Conservation (phyloP, 2,113 vertebrate species). For the Gasterosteus aculeatus region DNA sequence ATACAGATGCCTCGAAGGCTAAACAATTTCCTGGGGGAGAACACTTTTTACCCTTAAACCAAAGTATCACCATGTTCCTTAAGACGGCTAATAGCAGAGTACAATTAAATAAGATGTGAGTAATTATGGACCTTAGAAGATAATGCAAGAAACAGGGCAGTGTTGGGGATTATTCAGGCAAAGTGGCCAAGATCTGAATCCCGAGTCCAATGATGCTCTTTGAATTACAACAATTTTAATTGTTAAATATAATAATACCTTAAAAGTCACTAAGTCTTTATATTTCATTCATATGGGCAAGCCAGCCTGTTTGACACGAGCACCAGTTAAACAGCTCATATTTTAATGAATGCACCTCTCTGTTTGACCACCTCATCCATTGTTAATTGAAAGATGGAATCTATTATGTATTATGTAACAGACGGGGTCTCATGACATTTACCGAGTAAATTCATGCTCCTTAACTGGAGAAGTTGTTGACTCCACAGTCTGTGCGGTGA, state of each 20-base stretch:
- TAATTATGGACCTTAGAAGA: slow-evolving; percentile 1
- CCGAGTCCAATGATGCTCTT: neutral
- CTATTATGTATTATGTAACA: slow-evolving; percentile 51
- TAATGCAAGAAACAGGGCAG: slow-evolving; percentile 1
- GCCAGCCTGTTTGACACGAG: neutral
- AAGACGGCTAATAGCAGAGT: slow-evolving; percentile 5
- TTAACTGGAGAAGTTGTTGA: slow-evolving; percentile 25
- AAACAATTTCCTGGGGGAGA: slow-evolving; percentile 3
- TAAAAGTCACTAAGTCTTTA: neutral
- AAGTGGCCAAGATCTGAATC: neutral
- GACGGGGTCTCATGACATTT: slow-evolving; percentile 55
- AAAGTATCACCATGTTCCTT: slow-evolving; percentile 8
- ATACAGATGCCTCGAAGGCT: neutral
- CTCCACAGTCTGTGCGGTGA: slow-evolving; percentile 17
- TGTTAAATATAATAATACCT: neutral
- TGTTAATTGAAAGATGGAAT: slow-evolving; percentile 54
- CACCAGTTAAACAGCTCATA: neutral
- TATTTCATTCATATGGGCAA: neutral
- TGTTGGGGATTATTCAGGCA: neutral
- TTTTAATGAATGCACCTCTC: slow-evolving; percentile 7
- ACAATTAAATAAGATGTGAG: neutral
- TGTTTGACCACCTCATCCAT: slow-evolving; percentile 29
- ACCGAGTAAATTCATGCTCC: slow-evolving; percentile 40
- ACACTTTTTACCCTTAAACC: neutral
- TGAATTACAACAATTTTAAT: neutral